Evolutionary conservation across 2,888 invertebrate genomes (phyloP).

Genomic region (Latheticus oryzae): DNA sequence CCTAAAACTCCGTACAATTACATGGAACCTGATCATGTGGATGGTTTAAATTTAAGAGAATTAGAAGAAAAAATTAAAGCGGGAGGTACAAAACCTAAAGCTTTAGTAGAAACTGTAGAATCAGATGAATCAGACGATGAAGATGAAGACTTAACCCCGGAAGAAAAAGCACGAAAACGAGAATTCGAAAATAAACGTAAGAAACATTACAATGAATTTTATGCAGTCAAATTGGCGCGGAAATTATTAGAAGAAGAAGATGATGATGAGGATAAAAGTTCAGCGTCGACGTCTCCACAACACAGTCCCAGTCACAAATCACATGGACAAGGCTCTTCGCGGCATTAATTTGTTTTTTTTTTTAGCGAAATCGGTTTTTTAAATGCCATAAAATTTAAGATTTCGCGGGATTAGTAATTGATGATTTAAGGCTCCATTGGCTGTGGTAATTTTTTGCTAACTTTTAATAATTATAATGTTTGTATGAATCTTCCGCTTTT

Average conservation of each 20-base stretch:
- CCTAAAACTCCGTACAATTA: conserved; percentile 94
- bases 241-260: conserved; percentile 92
- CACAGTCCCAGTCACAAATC: conserved; percentile 8
- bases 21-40: conserved; percentile 69
- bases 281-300: conserved; percentile 35
- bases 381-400: conserved; percentile 25
- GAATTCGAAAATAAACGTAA: conserved; percentile 94
- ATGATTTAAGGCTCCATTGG: conserved; percentile 32
- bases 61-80: conserved; percentile 77
- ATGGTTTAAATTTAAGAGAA: conserved; percentile 76
- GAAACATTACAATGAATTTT: conserved; percentile 97
- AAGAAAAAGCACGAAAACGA: conserved; percentile 73
- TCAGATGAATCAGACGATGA: conserved; percentile 57
- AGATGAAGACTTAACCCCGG: conserved; percentile 66
- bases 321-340: conserved; percentile 14
- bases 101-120: conserved; percentile 62
- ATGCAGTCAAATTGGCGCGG: conserved; percentile 91
- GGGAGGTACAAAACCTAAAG: conserved; percentile 66
- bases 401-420: conserved; percentile 24
- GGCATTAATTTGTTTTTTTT: conserved; percentile 5
- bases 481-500: conserved; percentile 18
- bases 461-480: not conserved
- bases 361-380: conserved; percentile 15
- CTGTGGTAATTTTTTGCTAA: conserved; percentile 37
- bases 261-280: conserved; percentile 82